A percentile compares a stretch with the other conserved stretches of the same genome.
Conservation (phyloP, 1,140 invertebrate genomes). For the Pseudomyrmex flavicornis region DNA sequence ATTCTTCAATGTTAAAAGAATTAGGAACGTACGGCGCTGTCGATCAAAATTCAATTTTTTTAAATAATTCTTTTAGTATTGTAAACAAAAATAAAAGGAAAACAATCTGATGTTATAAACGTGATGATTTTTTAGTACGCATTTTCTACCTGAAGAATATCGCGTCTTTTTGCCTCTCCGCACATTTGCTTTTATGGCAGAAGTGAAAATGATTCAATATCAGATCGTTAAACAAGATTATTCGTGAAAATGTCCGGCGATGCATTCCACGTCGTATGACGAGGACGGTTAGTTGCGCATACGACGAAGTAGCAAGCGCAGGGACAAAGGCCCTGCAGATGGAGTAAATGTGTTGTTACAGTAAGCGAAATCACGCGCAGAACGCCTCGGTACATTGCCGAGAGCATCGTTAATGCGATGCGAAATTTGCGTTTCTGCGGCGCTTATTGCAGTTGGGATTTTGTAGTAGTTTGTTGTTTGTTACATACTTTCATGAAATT, state of each 20-base stretch:
- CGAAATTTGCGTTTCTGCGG: background rate
- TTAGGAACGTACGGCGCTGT: background rate
- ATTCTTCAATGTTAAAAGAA: background rate
- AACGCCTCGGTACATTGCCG: conserved; percentile 17
- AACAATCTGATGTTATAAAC: too few relatives aligned
- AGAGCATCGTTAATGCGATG: background rate
- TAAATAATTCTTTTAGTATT: background rate
- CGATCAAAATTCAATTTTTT: background rate
- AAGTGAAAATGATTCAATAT: background rate
- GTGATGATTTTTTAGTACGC: too few relatives aligned
- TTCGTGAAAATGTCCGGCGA: background rate
- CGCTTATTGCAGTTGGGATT: background rate
- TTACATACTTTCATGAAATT: background rate
- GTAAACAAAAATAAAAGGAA: background rate
- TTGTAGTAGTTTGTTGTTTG: background rate
- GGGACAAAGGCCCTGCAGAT: conserved; percentile 10
- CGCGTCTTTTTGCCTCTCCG: background rate
- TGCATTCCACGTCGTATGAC: background rate
- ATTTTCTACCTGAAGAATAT: background rate
- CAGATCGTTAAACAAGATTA: conserved; percentile 10
- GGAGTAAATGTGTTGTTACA: conserved; percentile 21
- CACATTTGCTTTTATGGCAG: background rate
- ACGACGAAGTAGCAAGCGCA: background rate
- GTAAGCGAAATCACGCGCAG: conserved; percentile 3
- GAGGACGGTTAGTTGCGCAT: background rate